Base-by-base conservation (phyloP, 1,140 invertebrate genomes). In the Drosophila nigromelanica region DNA sequence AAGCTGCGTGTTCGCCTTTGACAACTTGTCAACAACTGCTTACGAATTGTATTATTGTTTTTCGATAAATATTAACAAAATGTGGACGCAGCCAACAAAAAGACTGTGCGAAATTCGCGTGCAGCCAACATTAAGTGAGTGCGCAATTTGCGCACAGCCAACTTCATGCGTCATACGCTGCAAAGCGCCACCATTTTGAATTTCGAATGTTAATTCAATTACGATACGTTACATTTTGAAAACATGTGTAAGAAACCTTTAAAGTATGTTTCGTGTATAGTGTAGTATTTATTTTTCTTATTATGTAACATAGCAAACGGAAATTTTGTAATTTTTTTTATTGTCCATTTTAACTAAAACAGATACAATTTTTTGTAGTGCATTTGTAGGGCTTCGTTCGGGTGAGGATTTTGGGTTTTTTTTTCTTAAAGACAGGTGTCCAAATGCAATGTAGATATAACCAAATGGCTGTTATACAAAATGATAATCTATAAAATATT, bases 121-220 rank as follows among this genome's bases (percentile, higher is more conserved):
- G 56, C 45, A 43, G 56, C 27, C 27, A 27, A 52, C 66, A 54
- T 62, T 15, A 62, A 4, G 58, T 61, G n/a, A 3, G 11, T 40
- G 14, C 33, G 18, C 0, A 4, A 14, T 50, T 39, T 8, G 27
- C 4, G 52, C 15, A 14, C 45, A 56, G 69, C 52, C 35, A 64
- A 64, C 43, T 64, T 51, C 18, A 59, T 27, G 56, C 10, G 21
- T 50, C 37, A 27, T 43, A 60, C 35, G 11, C n/a, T 33, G 2
- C 0, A 42, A 35, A 27, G 39, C 48, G 48, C n/a, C 5, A 12
- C 14, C 8, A 27, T 47, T 62, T 69, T 52, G 21, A 69, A 62
- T 39, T 69, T 15, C 21, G 6, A 52, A 59, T 30, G 54, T 40
- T 72, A 67, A 72, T 72, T 72, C 24, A 39, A 72, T 72, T 72